Conservation (phyloP, 2,113 vertebrate genomes). For the Peromyscus polionotus region DNA sequence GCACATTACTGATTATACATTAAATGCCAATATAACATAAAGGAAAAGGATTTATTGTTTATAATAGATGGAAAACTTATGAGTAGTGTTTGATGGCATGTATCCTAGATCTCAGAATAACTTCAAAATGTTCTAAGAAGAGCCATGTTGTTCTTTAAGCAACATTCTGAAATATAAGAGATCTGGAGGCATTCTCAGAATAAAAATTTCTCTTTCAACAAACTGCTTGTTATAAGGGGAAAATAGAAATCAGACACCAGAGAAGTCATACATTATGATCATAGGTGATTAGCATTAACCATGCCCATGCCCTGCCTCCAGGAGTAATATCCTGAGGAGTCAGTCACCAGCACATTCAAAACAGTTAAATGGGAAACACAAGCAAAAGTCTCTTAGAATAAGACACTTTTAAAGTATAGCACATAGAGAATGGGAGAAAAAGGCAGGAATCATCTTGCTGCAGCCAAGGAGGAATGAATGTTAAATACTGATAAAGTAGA, state of each 20-base stretch:
- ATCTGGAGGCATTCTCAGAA: not conserved
- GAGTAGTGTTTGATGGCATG: not conserved
- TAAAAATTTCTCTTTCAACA: not conserved
- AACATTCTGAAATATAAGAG: not conserved
- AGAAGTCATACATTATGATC: not conserved
- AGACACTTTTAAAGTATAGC: not conserved
- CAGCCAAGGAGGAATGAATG: not conserved
- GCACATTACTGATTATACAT: not conserved
- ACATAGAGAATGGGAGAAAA: slow-evolving; percentile 3
- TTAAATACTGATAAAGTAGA: not conserved
- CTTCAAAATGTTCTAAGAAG: not conserved
- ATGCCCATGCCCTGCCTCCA: not conserved
- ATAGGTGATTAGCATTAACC: not conserved
- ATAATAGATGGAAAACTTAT: not conserved
- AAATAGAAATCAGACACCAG: not conserved
- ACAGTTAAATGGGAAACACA: not conserved
- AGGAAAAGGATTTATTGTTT: not conserved
- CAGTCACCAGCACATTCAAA: not conserved
- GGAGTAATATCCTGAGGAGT: not conserved
- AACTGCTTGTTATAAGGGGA: not conserved
- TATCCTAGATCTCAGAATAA: not conserved
- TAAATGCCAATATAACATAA: not conserved
- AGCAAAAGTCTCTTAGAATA: not conserved
- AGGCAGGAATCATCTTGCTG: not conserved
- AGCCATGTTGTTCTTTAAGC: not conserved